Base-by-base conservation (phyloP, 2,797 vertebrate species). In the Babyrousa celebensis region DNA sequence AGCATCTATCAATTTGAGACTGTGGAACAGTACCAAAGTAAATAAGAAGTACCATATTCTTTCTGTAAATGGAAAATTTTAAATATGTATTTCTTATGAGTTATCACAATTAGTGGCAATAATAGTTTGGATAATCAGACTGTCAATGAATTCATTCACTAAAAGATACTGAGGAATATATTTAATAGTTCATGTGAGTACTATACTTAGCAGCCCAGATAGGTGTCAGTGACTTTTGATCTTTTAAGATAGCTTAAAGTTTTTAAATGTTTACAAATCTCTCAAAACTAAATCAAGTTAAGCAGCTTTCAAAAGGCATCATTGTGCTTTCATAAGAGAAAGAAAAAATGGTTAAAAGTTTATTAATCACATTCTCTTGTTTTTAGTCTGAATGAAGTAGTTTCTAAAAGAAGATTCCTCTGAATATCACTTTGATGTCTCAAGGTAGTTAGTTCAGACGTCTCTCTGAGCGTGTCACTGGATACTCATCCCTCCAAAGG, bases 71-170 rank as follows among this genome's bases (percentile, higher is more conserved):
- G 63, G 23, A 78, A n/a, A 56, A 23, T 60, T 71, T 94, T 87
- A 87, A 96, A 72, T 56, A 72, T 40, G 6, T 36, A 65, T 97
- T 91, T 86, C 52, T 90, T 96, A 68, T 17, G 48, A 93, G 87
- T 83, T 86, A 75, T 67, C 36, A 94, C 25, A 89, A 65, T 71
- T 14, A 90, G 56, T 68, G 18, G 48, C 12, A n/a, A 67, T 86
- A 65, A 58, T 72, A 86, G 58, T 91, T 79, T 92, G 40, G 6
- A 71, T 83, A 92, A 40, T 62, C 48, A 96, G 56, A 65, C 63
- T 63, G 85, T 85, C n/a, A 91, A 2, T 77, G 43, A 94, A 79
- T 96, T 91, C 85, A 89, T 12, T 91, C 78, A 94, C 32, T 71
- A 82, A 89, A 89, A 91, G 52, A 93, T 85, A 62, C 23, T 78